Base-by-base conservation (phyloP, 1,140 invertebrate species). In the Phymastichus coffea region DNA sequence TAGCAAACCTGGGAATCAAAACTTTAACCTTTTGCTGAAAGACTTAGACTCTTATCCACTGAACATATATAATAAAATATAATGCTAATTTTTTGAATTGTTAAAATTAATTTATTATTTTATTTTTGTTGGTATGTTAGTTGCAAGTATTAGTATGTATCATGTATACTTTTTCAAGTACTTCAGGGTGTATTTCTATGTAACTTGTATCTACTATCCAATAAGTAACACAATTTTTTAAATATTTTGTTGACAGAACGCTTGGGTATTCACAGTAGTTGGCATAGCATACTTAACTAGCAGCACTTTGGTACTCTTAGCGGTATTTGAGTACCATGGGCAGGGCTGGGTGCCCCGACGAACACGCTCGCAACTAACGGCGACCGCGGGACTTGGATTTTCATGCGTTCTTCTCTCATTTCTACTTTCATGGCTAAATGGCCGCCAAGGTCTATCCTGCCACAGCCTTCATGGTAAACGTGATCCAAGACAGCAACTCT, bases 191-290 rank as follows among this genome's bases (percentile, higher is more conserved):
- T n/a, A n/a, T n/a, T n/a, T n/a, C n/a, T n/a, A n/a, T n/a, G n/a
- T n/a, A n/a, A n/a, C n/a, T n/a, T n/a, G n/a, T n/a, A n/a, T n/a
- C n/a, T n/a, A n/a, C n/a, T n/a, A n/a, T n/a, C n/a, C n/a, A n/a
- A n/a, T n/a, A n/a, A n/a, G n/a, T n/a, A n/a, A n/a, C n/a, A n/a
- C n/a, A n/a, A n/a, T n/a, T n/a, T n/a, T n/a, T n/a, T n/a, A n/a
- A n/a, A 33, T 7, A 33, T 12, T 33, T 12, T 6, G 6, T 65
- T 68, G 61, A 35, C 63, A 80, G 79, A 80, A 80, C 67, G 71
- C 76, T 64, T 79, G 76, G 74, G 67, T 78, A 60, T 80, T 80
- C 63, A 73, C 72, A 56, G 74, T 75, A 37, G 71, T 80, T 33
- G 78, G 78, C 53, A 48, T 80, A 10, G 77, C 75, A 15, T 80